Evolutionary conservation across 2,797 vertebrate genomes (phyloP), one percentile per base, ranked within the genome.

Genomic region (Paramormyrops hopkinsi): DNA sequence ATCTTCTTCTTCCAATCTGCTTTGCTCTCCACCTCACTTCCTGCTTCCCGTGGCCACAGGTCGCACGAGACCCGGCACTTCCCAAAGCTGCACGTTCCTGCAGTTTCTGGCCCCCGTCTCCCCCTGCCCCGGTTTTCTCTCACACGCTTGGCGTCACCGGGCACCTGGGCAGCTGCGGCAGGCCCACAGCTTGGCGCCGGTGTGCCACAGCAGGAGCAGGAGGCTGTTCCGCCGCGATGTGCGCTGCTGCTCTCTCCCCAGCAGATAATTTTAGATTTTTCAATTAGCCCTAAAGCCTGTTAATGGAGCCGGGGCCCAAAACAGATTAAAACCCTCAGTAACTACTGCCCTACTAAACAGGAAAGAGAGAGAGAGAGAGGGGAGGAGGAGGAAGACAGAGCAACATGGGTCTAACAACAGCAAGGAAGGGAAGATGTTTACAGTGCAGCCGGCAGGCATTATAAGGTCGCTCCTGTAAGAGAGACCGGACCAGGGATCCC

Each of bases 251-350:
- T 29, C 53, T 90, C 88, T 91, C 54, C 59, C 41, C 46, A 50
- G 90, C 88, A 87, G 93, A 91, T 94, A 91, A 93, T 93, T 95
- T 94, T 94, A 94, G 93, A 93, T 90, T 92, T 91, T 88, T 93
- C 93, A 93, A 95, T 94, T 92, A 93, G 92, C 89, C 91, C 62
- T 91, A 94, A 94, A 95, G 93, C 94, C 92, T 91, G 94, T 95
- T 95, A 93, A 93, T 91, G 92, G 91, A 91, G 92, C 91, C 79
- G 89, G 86, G 92, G 92, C 91, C 90, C 88, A 89, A 88, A 89
- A 33, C 91, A 94, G 95, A 94, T 95, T 93, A 94, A 88, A 92
- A 90, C 69, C 88, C 14, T 88, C 90, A 89, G 89, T 89, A 91
- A 92, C 91, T 90, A 92, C 91, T 93, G 92, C 94, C 93, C 93